These are phyloP conservation scores for Musca vetustissima DNA, from an alignment of 1,140 invertebrate species.

Conservation along the genomic window DNA sequence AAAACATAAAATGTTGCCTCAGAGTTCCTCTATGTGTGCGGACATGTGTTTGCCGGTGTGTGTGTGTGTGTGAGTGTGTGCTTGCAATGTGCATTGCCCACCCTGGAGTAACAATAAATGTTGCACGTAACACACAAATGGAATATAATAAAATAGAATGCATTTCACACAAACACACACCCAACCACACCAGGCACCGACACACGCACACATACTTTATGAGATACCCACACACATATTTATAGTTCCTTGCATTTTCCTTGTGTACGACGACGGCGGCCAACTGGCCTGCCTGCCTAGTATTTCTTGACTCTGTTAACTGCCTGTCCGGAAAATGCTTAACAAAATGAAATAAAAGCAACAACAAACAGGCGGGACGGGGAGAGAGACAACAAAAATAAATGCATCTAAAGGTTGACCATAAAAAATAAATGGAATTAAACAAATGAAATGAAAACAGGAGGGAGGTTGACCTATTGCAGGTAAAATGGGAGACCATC, in stretches of 20 bases:
- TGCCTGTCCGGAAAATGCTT: slow-evolving; percentile 26
- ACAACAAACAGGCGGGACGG: neutral
- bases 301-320: too few species aligned
- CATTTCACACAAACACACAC: neutral
- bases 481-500: too few species aligned
- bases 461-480: slow-evolving; percentile 29
- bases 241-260: too few species aligned
- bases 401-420: slow-evolving; percentile 1
- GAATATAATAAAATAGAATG: slow-evolving; percentile 19
- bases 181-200: too few species aligned
- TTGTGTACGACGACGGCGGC: too few species aligned
- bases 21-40: neutral
- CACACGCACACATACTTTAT: too few species aligned
- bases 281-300: too few species aligned
- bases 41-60: too few species aligned
- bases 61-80: too few species aligned
- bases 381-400: slow-evolving; percentile 19
- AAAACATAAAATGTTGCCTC: slow-evolving; percentile 21
- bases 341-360: slow-evolving; percentile 31
- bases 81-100: neutral
- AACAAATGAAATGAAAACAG: slow-evolving; percentile 25
- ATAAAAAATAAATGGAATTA: slow-evolving; percentile 29
- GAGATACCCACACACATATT: too few species aligned
- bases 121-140: slow-evolving; percentile 22
- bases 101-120: slow-evolving; percentile 22